Evolutionary conservation across 2,888 invertebrate genomes (phyloP), one percentile per base, ranked within the genome.

Genomic region (Spilosoma lubricipeda): DNA sequence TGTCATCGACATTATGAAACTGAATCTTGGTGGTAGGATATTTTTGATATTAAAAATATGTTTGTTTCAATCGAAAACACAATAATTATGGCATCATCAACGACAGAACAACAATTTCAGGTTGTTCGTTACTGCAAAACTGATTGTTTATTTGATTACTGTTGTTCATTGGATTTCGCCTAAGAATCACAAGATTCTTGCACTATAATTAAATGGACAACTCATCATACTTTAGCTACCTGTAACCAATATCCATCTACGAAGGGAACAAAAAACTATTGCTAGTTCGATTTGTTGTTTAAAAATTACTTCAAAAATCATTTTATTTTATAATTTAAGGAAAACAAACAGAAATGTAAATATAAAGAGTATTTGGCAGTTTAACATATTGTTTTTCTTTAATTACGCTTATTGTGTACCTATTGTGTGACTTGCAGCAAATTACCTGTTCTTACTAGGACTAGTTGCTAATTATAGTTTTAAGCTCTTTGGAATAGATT

Each of bases 121-220:
- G 80, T 83, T 72, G 85, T 90, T 90, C 91, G 91, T 90, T 92
- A 89, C 88, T 87, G 85, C 88, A 87, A 87, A 84, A 81, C 78
- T 85, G 86, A 90, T 86, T 83, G 83, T 80, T 80, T 78, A 80
- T 78, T 42, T 88, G 88, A 89, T 91, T 90, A 85, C 85, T 80
- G 89, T 88, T 89, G 87, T 89, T 84, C 78, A 81, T 81, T 81
- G 84, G 77, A 80, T 86, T 89, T 83, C 78, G 80, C 78, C 71
- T 79, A 82, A 83, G 82, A 83, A 86, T 79, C 85, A 86, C 86
- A 85, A 70, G 73, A 80, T 77, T 77, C 80, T 82, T 76, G 78
- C 78, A 75, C 79, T 86, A 82, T 86, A 87, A 90, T 90, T 89
- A 90, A 80, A 86, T 84, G 81, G 83, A 77, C 75, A 80, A 86